These are phyloP conservation scores for Erpornis zantholeuca DNA, from an alignment of 2,113 vertebrate species.

Conservation along the genomic window DNA sequence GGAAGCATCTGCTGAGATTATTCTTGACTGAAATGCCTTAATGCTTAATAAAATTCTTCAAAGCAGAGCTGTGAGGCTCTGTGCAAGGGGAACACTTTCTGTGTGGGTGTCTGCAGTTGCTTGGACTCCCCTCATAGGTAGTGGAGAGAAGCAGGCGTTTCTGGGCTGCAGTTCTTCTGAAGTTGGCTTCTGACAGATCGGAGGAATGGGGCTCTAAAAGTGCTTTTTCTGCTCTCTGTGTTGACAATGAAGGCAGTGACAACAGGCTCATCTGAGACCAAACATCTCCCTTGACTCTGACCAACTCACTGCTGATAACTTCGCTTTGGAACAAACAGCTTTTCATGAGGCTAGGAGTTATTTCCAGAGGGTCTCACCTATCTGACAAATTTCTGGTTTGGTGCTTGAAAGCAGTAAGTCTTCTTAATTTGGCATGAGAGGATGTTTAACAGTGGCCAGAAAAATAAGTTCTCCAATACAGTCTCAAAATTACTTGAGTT, in stretches of 20 bases:
- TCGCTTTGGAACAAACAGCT: fast-evolving
- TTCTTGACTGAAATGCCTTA: background rate
- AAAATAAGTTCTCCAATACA: background rate
- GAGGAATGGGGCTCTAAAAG: background rate
- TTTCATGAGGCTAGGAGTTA: background rate
- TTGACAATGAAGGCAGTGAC: background rate
- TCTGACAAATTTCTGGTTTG: background rate
- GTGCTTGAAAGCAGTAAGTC: background rate
- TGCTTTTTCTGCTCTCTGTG: background rate
- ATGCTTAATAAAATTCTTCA: background rate
- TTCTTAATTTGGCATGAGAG: background rate
- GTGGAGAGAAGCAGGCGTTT: background rate
- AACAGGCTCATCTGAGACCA: background rate
- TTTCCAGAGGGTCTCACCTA: background rate
- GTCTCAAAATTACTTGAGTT: background rate
- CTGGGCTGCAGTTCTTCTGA: background rate
- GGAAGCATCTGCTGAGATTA: background rate
- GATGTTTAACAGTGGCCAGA: background rate
- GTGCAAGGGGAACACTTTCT: background rate
- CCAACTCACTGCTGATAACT: background rate
- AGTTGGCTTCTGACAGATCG: background rate
- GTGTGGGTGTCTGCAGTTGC: background rate
- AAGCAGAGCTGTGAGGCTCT: background rate
- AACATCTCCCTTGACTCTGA: background rate
- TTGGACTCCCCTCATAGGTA: background rate